A percentile compares a stretch with the other conserved stretches of the same genome.
Evolutionary conservation across 2,113 vertebrate species (phyloP).

Genomic region (Climacteris rufus): DNA sequence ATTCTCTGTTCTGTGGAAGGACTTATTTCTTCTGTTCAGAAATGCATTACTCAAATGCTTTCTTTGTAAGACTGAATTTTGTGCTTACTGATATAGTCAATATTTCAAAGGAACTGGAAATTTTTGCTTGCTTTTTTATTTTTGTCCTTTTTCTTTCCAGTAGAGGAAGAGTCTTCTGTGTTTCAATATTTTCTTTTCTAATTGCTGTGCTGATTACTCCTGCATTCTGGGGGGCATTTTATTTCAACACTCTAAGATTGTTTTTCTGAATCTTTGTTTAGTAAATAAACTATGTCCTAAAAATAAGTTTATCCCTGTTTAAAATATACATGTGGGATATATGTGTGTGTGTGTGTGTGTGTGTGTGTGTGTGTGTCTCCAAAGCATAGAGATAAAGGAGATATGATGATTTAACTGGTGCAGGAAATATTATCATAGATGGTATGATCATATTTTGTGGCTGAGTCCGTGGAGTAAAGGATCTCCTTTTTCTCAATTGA

Average conservation of each 20-base stretch:
- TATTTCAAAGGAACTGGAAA: background rate
- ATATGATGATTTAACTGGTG: background rate
- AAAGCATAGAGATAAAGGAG: background rate
- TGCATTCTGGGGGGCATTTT: background rate
- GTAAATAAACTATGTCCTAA: background rate
- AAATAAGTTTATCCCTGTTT: background rate
- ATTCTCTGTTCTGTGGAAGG: fast-evolving
- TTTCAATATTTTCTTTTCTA: background rate
- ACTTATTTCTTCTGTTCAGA: background rate
- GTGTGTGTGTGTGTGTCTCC: background rate
- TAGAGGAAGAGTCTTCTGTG: background rate
- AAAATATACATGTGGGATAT: background rate
- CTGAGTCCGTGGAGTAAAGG: background rate
- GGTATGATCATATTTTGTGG: background rate
- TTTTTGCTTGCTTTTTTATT: background rate
- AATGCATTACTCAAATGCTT: background rate
- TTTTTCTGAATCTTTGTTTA: background rate
- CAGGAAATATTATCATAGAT: background rate
- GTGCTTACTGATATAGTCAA: background rate
- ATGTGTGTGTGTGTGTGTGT: background rate
- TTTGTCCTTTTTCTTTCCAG: background rate
- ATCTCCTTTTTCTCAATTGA: background rate
- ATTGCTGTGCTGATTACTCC: background rate
- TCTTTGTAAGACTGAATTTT: background rate
- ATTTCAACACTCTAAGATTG: background rate